Evolutionary conservation across 2,888 invertebrate genomes (phyloP).

Genomic region (Lydus trimaculatus): DNA sequence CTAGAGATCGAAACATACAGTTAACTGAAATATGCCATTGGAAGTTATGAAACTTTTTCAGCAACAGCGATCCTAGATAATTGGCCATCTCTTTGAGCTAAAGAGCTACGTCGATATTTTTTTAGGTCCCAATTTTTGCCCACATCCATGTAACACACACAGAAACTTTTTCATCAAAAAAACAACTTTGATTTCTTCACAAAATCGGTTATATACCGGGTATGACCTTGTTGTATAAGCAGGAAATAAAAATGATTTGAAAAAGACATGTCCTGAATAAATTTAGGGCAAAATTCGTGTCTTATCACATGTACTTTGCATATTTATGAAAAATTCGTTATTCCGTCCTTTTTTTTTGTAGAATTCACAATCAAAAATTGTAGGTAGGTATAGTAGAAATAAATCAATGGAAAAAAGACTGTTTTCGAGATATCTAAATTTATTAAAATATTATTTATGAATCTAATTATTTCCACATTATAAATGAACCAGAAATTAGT

Average conservation of each 20-base stretch:
- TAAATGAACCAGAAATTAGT: neutral
- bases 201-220: neutral
- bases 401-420: neutral
- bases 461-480: neutral
- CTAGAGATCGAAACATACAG: too few relatives aligned
- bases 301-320: neutral
- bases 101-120: too few relatives aligned
- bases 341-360: neutral
- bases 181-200: neutral
- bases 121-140: too few relatives aligned
- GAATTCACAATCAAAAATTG: neutral
- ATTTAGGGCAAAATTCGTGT: constrained; percentile 6
- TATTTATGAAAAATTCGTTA: neutral
- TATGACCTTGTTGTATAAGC: neutral
- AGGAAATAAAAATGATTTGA: neutral
- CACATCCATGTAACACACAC: too few relatives aligned
- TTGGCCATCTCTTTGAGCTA: too few relatives aligned
- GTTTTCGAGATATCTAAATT: neutral
- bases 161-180: too few relatives aligned
- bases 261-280: constrained; percentile 1
- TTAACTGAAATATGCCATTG: too few relatives aligned
- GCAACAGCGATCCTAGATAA: too few relatives aligned
- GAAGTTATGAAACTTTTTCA: too few relatives aligned
- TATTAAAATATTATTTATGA: constrained; percentile 2
- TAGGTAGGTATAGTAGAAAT: neutral